Percentiles rank a stretch among this genome's conserved stretches.
Evolutionary conservation across 2,888 invertebrate species (phyloP).

Genomic region (Lepidochitona cinerea): DNA sequence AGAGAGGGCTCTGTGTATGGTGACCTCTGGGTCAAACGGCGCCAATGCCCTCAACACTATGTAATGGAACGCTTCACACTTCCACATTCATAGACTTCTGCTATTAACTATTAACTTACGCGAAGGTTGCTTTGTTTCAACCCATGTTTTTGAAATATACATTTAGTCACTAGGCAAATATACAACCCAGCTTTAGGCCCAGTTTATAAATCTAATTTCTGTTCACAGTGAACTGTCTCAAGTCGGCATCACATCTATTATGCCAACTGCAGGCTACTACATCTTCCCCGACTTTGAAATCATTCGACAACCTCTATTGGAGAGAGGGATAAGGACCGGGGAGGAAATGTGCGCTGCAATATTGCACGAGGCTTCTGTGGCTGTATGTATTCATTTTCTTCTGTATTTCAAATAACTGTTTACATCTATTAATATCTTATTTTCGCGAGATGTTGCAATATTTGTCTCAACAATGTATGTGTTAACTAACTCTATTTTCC

Average conservation of each 20-base stretch:
- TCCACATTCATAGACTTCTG: too few relatives aligned
- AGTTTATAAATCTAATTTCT: not conserved
- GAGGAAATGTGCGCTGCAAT: slow-evolving; percentile 61
- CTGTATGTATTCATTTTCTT: slow-evolving; percentile 46
- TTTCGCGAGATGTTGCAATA: not conserved
- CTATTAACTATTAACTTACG: too few relatives aligned
- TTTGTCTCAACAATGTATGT: not conserved
- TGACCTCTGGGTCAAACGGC: too few relatives aligned
- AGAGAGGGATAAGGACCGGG: slow-evolving; percentile 54
- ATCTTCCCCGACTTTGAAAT: slow-evolving; percentile 67
- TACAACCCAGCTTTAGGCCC: too few relatives aligned
- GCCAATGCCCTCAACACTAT: too few relatives aligned
- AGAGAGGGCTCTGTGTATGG: too few relatives aligned
- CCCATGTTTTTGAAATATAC: too few relatives aligned
- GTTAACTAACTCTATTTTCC: not conserved
- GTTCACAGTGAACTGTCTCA: slow-evolving; percentile 52
- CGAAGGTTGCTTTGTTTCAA: too few relatives aligned
- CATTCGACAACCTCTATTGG: slow-evolving; percentile 38
- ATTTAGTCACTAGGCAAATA: too few relatives aligned
- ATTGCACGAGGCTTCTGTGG: slow-evolving; percentile 62
- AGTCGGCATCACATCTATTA: slow-evolving; percentile 56
- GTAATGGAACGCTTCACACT: too few relatives aligned
- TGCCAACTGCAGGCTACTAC: slow-evolving; percentile 63
- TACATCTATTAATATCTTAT: not conserved
- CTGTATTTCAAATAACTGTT: not conserved